Evolutionary conservation across 2,113 vertebrate genomes (phyloP), one percentile per base, ranked within the genome.

Genomic region (Tonatia bakeri): DNA sequence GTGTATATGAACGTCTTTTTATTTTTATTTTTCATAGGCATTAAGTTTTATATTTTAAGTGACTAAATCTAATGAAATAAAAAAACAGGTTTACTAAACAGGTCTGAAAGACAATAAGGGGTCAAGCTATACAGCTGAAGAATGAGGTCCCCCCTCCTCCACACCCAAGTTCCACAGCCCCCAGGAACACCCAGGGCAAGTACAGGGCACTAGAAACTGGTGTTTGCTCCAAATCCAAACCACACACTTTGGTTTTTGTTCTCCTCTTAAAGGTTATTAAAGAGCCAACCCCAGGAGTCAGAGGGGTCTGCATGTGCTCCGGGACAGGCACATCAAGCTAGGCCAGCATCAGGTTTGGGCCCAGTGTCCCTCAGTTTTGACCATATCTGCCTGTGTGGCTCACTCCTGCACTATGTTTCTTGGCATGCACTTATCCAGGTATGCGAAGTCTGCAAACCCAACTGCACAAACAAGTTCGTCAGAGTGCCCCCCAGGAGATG

Each of bases 321-420:
- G 95, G 75, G 87, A 97, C 92, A 92, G 82, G 83, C 24, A 12
- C 59, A 64, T 96, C 97, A 94, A 9, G 91, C 83, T 95, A 11
- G 90, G 90, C 97, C 97, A 88, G 77, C 36, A 77, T 77, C 90
- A 24, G 76, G 95, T 85, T 82, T 75, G 64, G 97, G 94, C 54
- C 97, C 96, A 72, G 94, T 75, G 94, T 97, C 97, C 92, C 95
- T 96, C 61, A 89, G 96, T 97, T 97, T 91, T 79, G 84, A 67
- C 70, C 56, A 26, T 87, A 31, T 73, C 43, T 52, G 92, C 36
- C 77, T 94, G 69, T 81, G 64, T 28, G 54, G 72, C 93, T 99
- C 99, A 99, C 98, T 99, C 99, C 98, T 99, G 99, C 0, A 99
- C 99, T 98, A 99, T 99, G 99, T 99, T 99, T 98, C 99, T 98